Base-by-base conservation (phyloP, 2,113 vertebrate genomes). In the Coryphaenoides rupestris region DNA sequence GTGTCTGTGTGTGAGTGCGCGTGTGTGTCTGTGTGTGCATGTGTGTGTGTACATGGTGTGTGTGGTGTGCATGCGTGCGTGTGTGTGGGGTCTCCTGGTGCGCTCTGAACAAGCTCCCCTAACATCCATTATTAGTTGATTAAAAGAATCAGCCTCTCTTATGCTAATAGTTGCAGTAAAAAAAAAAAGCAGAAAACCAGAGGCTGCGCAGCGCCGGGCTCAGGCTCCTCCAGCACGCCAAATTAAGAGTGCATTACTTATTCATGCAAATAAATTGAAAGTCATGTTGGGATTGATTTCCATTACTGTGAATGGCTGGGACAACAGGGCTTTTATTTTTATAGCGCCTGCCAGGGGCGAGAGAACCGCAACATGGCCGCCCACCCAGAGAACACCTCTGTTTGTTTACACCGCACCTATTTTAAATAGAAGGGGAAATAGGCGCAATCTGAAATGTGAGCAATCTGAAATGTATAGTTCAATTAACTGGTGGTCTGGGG, bases 181-280 rank as follows among this genome's bases (percentile, higher is more conserved):
- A 58, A 74, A 74, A 74, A 67, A 6, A 6, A 78, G 81, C 62
- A 75, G 3, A 72, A 47, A 66, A 76, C 58, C 72, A 74, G 74
- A 67, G 70, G 73, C 66, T 75, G 67, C 23, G 74, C 75, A 54
- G 75, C 23, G 19, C 46, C 17, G 19, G 62, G 71, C 60, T 68
- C 19, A 13, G 66, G 60, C 75, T 87, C 70, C 69, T 70, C 72
- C 75, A 75, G 78, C 76, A 76, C 72, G 79, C 80, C 71, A 76
- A 89, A 88, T 89, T 84, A 88, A 86, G 70, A 77, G 55, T 49
- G 65, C 75, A 84, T 88, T 82, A 89, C 70, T 88, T 88, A 87
- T 87, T 90, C 84, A 89, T 89, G 85, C 82, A 86, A 87, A 88
- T 87, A 86, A 90, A 88, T 72, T 72, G 76, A 79, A 86, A 87